A percentile compares a stretch with the other conserved stretches of the same genome.
phyloP scores from a whole-genome alignment of 2,888 invertebrate genomes.

The Caenorhabditis zanzibari region DNA sequence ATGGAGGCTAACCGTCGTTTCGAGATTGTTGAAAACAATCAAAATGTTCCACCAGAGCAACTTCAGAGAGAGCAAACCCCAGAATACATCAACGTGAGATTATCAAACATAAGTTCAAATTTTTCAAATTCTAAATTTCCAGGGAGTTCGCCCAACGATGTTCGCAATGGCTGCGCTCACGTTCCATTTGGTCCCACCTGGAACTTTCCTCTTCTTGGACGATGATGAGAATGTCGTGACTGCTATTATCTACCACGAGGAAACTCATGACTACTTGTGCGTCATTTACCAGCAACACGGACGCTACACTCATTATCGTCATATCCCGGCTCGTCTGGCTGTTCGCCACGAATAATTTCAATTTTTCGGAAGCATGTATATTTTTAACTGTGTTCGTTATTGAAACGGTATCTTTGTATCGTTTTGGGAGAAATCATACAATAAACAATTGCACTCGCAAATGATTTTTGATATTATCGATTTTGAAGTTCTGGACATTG shows the following conservation, averaged over 20 bases:
- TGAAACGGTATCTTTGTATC: too few species aligned
- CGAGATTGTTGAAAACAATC: not conserved
- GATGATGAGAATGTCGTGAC: slow-evolving; percentile 30
- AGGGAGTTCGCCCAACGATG: slow-evolving; percentile 28
- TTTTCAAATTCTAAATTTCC: not conserved
- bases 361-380: not conserved
- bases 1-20: not conserved
- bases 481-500: too few species aligned
- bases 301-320: slow-evolving; percentile 30
- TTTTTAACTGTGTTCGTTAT: not conserved
- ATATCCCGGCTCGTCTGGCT: slow-evolving; percentile 18
- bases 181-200: slow-evolving; percentile 20
- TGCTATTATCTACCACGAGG: slow-evolving; percentile 8
- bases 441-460: too few species aligned
- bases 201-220: slow-evolving; percentile 28
- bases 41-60: not conserved
- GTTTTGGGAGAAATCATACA: too few species aligned
- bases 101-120: not conserved
- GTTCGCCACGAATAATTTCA: slow-evolving; percentile 3
- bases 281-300: slow-evolving; percentile 31
- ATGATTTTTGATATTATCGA: too few species aligned
- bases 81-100: slow-evolving; percentile 10
- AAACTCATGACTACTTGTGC: slow-evolving; percentile 22
- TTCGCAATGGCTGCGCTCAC: slow-evolving; percentile 12
- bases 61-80: not conserved